A percentile compares a stretch with the other conserved stretches of the same genome.
These are phyloP conservation scores for Podocnemis expansa DNA, from an alignment of 2,113 vertebrate genomes.

Conservation along the genomic window DNA sequence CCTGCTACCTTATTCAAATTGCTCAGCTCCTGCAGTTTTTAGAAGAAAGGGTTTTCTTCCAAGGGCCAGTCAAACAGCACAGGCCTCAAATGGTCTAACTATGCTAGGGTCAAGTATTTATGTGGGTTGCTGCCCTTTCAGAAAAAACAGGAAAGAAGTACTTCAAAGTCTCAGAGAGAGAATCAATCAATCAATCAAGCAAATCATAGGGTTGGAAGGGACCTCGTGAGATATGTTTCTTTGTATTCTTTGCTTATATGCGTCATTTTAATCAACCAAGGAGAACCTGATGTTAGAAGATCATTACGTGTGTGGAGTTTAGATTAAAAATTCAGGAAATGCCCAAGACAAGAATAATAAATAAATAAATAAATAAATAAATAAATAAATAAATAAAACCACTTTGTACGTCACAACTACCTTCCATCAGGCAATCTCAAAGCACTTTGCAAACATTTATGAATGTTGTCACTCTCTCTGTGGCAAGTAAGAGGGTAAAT, in stretches of 20 bases:
- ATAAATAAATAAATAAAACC: background rate
- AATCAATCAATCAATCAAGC: too few relatives aligned
- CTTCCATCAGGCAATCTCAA: fast-evolving
- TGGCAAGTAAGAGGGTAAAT: background rate
- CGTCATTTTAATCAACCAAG: background rate
- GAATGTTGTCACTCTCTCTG: background rate
- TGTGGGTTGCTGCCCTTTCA: background rate
- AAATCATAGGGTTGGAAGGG: too few relatives aligned
- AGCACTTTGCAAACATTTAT: background rate
- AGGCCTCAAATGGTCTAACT: background rate
- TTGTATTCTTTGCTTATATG: background rate
- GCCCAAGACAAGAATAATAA: background rate
- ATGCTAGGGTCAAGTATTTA: background rate
- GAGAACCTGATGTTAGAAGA: background rate
- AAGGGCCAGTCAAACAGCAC: background rate
- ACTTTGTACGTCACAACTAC: background rate
- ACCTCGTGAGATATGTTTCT: too few relatives aligned
- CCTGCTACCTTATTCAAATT: background rate
- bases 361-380: background rate
- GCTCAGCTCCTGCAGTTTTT: background rate
- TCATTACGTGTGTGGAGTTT: background rate
- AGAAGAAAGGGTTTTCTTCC: background rate
- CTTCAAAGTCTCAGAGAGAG: background rate
- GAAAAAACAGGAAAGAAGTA: background rate
- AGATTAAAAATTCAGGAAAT: background rate